A percentile compares a stretch with the other conserved stretches of the same genome.
phyloP scores from a whole-genome alignment of 2,888 invertebrate genomes.

The Monochamus alternatus region DNA sequence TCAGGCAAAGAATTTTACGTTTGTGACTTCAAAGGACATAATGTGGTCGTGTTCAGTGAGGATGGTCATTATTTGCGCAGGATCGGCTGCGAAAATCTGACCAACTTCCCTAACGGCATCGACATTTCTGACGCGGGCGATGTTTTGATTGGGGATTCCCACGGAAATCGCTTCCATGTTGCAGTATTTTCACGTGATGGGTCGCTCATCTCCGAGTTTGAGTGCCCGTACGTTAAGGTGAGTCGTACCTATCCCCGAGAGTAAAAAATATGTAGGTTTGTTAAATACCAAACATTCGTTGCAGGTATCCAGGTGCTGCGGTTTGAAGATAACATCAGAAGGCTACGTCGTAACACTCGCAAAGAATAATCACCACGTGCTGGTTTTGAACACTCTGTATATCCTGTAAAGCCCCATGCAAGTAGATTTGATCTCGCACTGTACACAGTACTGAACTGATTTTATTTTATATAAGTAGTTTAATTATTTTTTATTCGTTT shows the following conservation, averaged over 20 bases:
- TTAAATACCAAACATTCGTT: conserved; percentile 52
- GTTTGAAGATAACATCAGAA: conserved; percentile 96
- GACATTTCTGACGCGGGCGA: conserved; percentile 98
- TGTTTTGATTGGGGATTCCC: conserved; percentile 96
- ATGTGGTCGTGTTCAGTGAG: conserved; percentile 96
- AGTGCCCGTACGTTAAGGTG: conserved; percentile 98
- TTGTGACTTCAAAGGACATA: conserved; percentile 98
- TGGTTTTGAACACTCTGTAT: conserved; percentile 95
- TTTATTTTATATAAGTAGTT: conserved; percentile 59
- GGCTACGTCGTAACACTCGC: conserved; percentile 97
- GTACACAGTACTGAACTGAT: conserved; percentile 70
- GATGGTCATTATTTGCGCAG: conserved; percentile 92
- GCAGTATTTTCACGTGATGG: conserved; percentile 95
- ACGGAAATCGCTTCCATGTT: conserved; percentile 98
- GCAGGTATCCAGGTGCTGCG: conserved; percentile 98
- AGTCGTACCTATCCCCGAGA: conserved; percentile 52
- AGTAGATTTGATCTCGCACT: conserved; percentile 71
- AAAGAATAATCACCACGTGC: conserved; percentile 98
- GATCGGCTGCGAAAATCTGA: conserved; percentile 95
- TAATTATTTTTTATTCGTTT: conserved; percentile 54
- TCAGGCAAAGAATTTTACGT: conserved; percentile 94
- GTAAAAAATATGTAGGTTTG: too few relatives aligned
- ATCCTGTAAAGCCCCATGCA: conserved; percentile 82
- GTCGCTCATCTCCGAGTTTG: conserved; percentile 90
- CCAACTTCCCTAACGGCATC: conserved; percentile 98